A percentile compares a stretch with the other conserved stretches of the same genome.
Conservation (phyloP, 1,140 invertebrate genomes). For the Atta colombica region DNA sequence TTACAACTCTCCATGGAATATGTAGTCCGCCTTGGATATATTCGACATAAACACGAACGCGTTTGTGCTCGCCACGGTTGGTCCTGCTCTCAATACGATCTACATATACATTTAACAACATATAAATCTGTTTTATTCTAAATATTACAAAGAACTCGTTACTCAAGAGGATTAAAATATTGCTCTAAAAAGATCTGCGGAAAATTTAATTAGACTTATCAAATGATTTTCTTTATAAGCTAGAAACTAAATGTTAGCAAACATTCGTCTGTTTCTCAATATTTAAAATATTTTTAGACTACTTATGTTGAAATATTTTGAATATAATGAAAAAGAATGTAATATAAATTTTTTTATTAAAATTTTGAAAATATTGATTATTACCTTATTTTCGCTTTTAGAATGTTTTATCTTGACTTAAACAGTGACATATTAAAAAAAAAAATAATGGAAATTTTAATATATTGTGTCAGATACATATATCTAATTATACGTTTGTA, state of each 20-base stretch:
- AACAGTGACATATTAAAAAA: neutral
- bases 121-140: conserved; percentile 36
- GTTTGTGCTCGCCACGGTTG: conserved; percentile 25
- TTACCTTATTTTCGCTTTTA: neutral
- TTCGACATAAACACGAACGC: conserved; percentile 66
- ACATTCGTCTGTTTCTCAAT: neutral
- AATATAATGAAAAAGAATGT: neutral
- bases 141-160: conserved; percentile 21
- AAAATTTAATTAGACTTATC: neutral
- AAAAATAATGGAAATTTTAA: neutral
- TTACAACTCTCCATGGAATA: conserved; percentile 61
- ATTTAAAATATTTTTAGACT: neutral
- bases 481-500: neutral
- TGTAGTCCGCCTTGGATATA: conserved; percentile 60
- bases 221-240: neutral
- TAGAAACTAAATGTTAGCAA: neutral
- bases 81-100: conserved; percentile 33
- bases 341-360: neutral
- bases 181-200: neutral
- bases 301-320: neutral
- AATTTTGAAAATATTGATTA: conserved; percentile 1
- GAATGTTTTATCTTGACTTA: neutral
- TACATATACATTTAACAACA: neutral
- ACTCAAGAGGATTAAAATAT: neutral
- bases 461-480: neutral